These are phyloP conservation scores for Dendroctonus ponderosae DNA, from an alignment of 1,140 invertebrate genomes.

Conservation along the genomic window DNA sequence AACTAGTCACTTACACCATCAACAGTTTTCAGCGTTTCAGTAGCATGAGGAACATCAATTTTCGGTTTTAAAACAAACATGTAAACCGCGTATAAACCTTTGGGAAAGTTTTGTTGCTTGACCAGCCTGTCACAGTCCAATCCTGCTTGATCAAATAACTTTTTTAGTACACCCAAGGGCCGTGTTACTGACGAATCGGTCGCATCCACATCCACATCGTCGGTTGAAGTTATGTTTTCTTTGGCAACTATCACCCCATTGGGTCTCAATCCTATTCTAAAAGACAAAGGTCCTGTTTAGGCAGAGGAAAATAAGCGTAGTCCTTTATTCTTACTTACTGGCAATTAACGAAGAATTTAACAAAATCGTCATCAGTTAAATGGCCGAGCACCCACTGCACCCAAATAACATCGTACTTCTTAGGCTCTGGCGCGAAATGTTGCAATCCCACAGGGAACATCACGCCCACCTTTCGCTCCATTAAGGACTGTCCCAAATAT, in stretches of 20 bases:
- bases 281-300: conserved; percentile 38
- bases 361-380: conserved; percentile 82
- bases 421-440: conserved; percentile 72
- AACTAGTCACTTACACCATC: too few species aligned
- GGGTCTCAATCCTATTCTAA: conserved; percentile 63
- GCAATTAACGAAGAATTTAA: conserved; percentile 82
- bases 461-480: conserved; percentile 61
- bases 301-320: background rate
- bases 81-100: conserved; percentile 87
- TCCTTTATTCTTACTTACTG: conserved; percentile 52
- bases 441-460: conserved; percentile 77
- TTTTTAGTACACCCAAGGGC: conserved; percentile 59
- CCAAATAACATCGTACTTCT: conserved; percentile 95
- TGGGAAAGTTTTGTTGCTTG: conserved; percentile 89
- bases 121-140: conserved; percentile 74
- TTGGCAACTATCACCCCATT: conserved; percentile 90
- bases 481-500: conserved; percentile 52
- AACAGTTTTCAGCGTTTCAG: too few species aligned
- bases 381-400: conserved; percentile 97
- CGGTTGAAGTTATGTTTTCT: conserved; percentile 84
- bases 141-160: conserved; percentile 72
- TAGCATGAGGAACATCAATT: background rate
- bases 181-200: conserved; percentile 92
- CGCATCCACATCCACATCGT: conserved; percentile 74
- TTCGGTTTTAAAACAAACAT: conserved; percentile 83